Base-by-base conservation (phyloP, 2,113 vertebrate genomes). In the Dendrocopos noguchii region DNA sequence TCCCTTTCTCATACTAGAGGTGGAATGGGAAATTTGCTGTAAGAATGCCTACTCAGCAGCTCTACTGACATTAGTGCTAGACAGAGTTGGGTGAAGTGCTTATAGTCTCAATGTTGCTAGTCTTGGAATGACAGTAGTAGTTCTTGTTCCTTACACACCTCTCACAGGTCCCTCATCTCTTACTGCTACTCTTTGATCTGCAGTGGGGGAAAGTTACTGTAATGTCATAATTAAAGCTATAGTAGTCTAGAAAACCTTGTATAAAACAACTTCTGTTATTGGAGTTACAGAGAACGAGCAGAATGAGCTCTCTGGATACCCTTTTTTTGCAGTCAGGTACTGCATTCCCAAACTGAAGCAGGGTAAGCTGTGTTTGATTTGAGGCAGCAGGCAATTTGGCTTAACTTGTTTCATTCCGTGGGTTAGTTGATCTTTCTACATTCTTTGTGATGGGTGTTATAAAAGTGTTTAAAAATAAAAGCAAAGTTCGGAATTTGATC, bases 11-110 rank as follows among this genome's bases (percentile, higher is more conserved):
- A 17, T 36, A 33, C 50, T 9, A 3, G 24, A 34, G 31, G 12
- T 63, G 18, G n/a, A 82, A 28, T 16, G 44, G 18, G 39, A 88
- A 76, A 52, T 70, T 39, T 39, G 39, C 39, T 66, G 28, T 46
- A 24, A 46, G 31, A 29, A 13, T 66, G 8, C 13, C 8, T 46
- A 17, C 11, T 6, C 20, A 34, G 36, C 29, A 57, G 19, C 28
- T 61, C 29, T 74, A 21, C 21, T 18, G 60, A 16, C 55, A 16
- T 0, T 8, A 33, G 2, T 0, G 0, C 10, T 56, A 28, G 52
- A 28, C 64, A 74, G 72, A 66, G 34, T 4, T 90, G 36, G 8
- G 21, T 60, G 44, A 78, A 7, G 13, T 36, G 42, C 52, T 63
- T 59, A 7, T 46, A 71, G 22, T 64, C 8, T 18, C 55, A 39